Evolutionary conservation across 2,888 invertebrate genomes (phyloP), one percentile per base, ranked within the genome.

Genomic region (Drosophila suboccidentalis): DNA sequence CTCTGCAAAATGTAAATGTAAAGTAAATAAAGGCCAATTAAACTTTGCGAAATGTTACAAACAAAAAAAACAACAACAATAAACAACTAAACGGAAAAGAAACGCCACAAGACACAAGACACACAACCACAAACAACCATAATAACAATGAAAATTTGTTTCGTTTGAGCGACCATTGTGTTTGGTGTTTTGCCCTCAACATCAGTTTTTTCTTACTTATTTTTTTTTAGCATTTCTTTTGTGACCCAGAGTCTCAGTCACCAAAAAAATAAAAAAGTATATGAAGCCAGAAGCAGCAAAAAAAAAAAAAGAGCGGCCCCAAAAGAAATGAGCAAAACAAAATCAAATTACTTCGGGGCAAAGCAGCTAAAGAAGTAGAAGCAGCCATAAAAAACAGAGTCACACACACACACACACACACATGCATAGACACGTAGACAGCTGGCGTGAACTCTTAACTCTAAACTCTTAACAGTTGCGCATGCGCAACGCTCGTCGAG

Each of bases 131-230:
- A 68, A 69, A 73, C 65, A 68, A 70, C 34, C 66, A 75, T 61
- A 71, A 73, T 67, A 87, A 82, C 86, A 84, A 84, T 87, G 82
- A 75, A 87, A 84, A 87, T 87, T 78, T 75, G 87, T 70, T 75
- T 72, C 82, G 79, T 75, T 75, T 75, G 78, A 78, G 71, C 75
- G 77, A 69, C 80, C 75, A 81, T 67, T 81, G 85, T 81, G 60
- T 66, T 50, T 34, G 13, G 10, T 47, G 13, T 58, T 64, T 66
- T 50, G 64, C 76, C 75, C 75, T 71, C 43, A 49, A 44, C 38
- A 13, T 26, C 9, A 34, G 17, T 43, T 66, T 50, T 59, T 46
- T 59, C 57, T 26, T 34, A 32, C 36, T 22, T 22, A 4, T 58
- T 39, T 13, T 43, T 51, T 29, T 61, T 57, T 60, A 59, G 39